Conservation (phyloP, 2,797 vertebrate genomes). For the Halcyon badia region DNA sequence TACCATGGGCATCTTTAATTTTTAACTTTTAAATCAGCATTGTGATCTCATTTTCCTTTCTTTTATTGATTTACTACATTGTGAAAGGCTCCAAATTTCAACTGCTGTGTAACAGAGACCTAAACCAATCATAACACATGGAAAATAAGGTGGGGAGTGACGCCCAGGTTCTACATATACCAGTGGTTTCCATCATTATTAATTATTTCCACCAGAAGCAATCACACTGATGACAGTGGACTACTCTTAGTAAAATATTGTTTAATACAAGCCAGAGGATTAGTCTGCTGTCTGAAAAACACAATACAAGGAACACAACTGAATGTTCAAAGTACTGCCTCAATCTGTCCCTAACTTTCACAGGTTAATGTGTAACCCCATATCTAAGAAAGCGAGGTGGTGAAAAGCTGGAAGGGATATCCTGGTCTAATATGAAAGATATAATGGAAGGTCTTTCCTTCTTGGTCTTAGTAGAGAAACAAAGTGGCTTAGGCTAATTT, state of each 20-base stretch:
- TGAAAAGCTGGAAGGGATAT: background rate
- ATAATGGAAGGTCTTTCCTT: background rate
- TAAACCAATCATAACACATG: background rate
- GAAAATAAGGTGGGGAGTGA: background rate
- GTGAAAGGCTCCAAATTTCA: background rate
- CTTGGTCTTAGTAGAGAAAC: background rate
- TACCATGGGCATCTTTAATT: background rate
- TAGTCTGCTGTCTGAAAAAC: background rate
- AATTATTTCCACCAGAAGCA: background rate
- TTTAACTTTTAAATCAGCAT: background rate
- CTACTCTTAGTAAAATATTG: background rate
- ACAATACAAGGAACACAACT: background rate
- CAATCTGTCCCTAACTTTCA: background rate
- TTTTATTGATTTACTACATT: background rate
- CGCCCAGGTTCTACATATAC: background rate
- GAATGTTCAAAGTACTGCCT: background rate
- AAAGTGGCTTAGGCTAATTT: background rate
- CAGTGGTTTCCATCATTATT: background rate
- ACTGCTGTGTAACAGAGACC: background rate
- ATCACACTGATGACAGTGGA: background rate
- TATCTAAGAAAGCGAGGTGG: background rate
- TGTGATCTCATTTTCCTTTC: background rate
- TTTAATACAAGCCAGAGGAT: background rate
- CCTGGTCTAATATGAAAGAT: background rate
- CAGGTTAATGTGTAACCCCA: background rate